Evolutionary conservation across 2,113 vertebrate genomes (phyloP).

Genomic region (Hemiprocne comata): DNA sequence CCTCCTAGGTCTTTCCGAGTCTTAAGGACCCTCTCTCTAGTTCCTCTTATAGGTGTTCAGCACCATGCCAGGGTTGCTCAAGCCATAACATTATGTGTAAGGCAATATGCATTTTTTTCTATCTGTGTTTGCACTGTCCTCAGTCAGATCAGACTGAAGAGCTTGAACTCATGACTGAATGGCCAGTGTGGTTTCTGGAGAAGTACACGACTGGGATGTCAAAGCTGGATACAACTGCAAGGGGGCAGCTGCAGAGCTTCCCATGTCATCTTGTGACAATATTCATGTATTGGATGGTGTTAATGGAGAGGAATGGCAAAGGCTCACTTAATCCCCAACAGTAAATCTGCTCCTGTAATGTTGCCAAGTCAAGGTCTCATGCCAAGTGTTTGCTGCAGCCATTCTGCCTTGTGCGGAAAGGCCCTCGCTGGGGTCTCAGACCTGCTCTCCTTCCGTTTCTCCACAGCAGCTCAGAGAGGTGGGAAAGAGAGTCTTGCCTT

Average conservation of each 20-base stretch:
- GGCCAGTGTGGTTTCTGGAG: background rate
- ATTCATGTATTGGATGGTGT: background rate
- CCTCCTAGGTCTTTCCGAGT: too few relatives aligned
- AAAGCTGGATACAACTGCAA: background rate
- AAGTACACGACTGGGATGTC: background rate
- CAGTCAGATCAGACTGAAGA: background rate
- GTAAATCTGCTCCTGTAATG: background rate
- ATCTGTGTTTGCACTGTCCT: background rate
- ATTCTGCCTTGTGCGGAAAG: background rate
- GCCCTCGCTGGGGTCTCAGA: background rate
- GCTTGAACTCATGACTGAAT: background rate
- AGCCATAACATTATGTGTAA: too few relatives aligned
- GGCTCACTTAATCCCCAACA: background rate
- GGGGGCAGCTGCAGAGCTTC: background rate
- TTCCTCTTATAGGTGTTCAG: too few relatives aligned
- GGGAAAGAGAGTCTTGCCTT: background rate
- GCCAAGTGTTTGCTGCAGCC: background rate
- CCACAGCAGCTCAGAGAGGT: background rate
- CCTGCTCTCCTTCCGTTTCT: background rate
- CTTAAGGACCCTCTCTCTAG: too few relatives aligned
- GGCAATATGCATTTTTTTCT: background rate
- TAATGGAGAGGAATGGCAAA: slow-evolving; percentile 40
- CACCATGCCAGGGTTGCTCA: too few relatives aligned
- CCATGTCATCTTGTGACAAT: background rate
- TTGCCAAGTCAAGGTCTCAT: background rate